phyloP scores from a whole-genome alignment of 92 coral and sea anemone genomes.

The Epizoanthus fatuus region DNA sequence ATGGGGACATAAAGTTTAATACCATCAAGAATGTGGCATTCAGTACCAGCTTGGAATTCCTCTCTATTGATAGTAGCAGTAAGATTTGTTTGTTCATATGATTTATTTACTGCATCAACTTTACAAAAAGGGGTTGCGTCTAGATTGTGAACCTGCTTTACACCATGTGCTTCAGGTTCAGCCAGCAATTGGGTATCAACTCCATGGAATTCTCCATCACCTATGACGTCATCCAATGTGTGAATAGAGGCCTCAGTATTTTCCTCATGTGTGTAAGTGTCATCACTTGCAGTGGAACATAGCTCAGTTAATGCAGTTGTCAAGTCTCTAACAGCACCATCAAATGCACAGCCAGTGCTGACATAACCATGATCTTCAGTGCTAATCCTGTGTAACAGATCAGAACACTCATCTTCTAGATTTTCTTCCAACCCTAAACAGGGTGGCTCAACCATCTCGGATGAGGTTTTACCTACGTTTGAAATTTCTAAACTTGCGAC shows the following conservation, averaged over 20 bases:
- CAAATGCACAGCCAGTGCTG: neutral
- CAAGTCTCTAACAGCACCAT: conserved; percentile 14
- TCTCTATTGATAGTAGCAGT: too few relatives aligned
- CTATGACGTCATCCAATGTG: neutral
- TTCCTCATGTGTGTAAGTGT: neutral
- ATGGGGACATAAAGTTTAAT: too few relatives aligned
- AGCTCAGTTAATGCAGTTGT: conserved; percentile 12
- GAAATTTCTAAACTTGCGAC: neutral
- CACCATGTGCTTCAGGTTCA: neutral
- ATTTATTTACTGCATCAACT: too few relatives aligned
- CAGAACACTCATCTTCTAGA: conserved; percentile 10
- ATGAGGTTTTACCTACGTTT: neutral
- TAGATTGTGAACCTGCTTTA: too few relatives aligned
- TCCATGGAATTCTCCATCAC: neutral
- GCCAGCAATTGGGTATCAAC: neutral
- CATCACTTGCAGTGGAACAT: neutral
- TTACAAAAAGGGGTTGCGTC: too few relatives aligned
- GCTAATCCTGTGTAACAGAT: conserved; percentile 1
- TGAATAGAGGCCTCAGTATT: neutral
- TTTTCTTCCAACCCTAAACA: neutral
- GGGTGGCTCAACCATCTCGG: neutral
- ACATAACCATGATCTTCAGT: neutral
- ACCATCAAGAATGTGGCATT: too few relatives aligned
- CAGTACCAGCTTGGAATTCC: too few relatives aligned
- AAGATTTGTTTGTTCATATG: too few relatives aligned